Conservation (phyloP, 2,113 vertebrate genomes). For the Semicossyphus pulcher region DNA sequence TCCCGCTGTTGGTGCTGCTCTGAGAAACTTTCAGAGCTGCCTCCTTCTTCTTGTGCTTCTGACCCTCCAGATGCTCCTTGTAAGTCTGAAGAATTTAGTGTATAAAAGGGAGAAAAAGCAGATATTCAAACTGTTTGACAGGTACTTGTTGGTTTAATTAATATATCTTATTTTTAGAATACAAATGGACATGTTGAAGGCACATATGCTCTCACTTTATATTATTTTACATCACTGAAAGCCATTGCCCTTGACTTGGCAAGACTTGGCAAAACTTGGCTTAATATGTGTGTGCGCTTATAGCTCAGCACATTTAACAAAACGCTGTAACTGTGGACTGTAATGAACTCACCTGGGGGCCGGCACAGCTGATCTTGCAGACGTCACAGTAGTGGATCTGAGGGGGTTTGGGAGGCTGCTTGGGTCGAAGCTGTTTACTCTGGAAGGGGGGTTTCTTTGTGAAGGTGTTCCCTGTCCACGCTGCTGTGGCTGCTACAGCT, state of each 20-base stretch:
- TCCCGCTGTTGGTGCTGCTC: slow-evolving; percentile 81
- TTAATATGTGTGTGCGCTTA: too few species aligned
- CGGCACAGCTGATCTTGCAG: slow-evolving; percentile 99
- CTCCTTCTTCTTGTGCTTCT: slow-evolving; percentile 99
- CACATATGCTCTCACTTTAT: too few species aligned
- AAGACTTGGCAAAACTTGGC: too few species aligned
- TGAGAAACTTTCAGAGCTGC: slow-evolving; percentile 95
- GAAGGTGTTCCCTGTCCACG: slow-evolving; percentile 96
- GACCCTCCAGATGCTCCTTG: slow-evolving; percentile 98
- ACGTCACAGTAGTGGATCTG: slow-evolving; percentile 99
- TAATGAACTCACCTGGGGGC: slow-evolving; percentile 90
- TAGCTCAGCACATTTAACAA: too few species aligned
- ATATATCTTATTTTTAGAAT: too few species aligned
- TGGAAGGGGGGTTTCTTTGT: slow-evolving; percentile 97
- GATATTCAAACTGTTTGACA: not conserved
- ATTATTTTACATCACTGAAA: too few species aligned
- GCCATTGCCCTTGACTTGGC: too few species aligned
- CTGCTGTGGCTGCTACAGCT: slow-evolving; percentile 92
- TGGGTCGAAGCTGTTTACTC: slow-evolving; percentile 96
- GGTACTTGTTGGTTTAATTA: too few species aligned
- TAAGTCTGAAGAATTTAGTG: slow-evolving; percentile 86
- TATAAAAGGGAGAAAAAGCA: not conserved
- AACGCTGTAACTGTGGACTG: too few species aligned
- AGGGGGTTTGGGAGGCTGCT: slow-evolving; percentile 96
- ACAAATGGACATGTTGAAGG: too few species aligned